phyloP scores from a whole-genome alignment of 1,140 invertebrate species.

The Microvelia longipes region DNA sequence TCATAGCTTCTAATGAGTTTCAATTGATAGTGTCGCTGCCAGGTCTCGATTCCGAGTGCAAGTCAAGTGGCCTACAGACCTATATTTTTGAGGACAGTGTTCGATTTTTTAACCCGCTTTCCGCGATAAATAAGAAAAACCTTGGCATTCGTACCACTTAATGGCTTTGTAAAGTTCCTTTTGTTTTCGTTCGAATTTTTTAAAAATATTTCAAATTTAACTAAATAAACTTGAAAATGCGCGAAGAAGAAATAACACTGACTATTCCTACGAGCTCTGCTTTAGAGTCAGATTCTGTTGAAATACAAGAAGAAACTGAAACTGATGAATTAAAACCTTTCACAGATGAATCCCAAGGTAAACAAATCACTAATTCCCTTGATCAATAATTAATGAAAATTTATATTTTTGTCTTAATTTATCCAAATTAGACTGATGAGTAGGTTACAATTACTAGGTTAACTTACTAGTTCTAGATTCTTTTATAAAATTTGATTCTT shows the following conservation, averaged over 20 bases:
- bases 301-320: neutral
- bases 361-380: too few species aligned
- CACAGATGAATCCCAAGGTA: neutral
- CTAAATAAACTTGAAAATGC: too few species aligned
- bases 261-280: neutral
- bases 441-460: neutral
- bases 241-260: neutral
- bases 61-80: conserved; percentile 53
- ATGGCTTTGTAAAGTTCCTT: neutral
- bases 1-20: neutral
- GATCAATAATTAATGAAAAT: too few species aligned
- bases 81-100: conserved; percentile 35
- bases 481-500: neutral
- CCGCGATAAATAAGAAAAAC: conserved; percentile 5
- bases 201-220: too few species aligned
- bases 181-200: too few species aligned
- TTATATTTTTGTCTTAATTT: too few species aligned
- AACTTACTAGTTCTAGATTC: neutral
- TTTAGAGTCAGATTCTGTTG: neutral
- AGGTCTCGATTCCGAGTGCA: conserved; percentile 38
- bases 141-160: conserved; percentile 5
- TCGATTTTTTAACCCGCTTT: conserved; percentile 7
- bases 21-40: conserved; percentile 1
- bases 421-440: too few species aligned
- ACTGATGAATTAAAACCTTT: neutral